Percentiles rank a stretch among this genome's conserved stretches.
These are phyloP conservation scores for Pyralis farinalis DNA, from an alignment of 2,888 invertebrate species.

Conservation along the genomic window DNA sequence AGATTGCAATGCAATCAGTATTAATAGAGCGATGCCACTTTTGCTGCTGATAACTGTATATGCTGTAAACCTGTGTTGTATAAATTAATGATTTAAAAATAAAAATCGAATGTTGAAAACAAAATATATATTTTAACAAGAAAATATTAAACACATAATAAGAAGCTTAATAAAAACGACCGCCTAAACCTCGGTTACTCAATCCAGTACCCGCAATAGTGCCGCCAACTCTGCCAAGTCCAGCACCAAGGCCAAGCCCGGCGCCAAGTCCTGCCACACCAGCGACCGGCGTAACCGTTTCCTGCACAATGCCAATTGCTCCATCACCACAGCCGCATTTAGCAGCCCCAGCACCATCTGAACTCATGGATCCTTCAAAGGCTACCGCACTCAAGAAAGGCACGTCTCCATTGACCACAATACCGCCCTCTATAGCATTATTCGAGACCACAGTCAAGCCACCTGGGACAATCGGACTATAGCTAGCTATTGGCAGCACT, in stretches of 20 bases:
- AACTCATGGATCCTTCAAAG: conserved; percentile 30
- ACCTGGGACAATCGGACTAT: conserved; percentile 35
- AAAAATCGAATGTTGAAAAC: too few species aligned
- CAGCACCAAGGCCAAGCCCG: conserved; percentile 2
- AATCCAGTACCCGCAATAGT: too few species aligned
- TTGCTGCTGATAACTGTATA: too few species aligned
- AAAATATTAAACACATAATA: too few species aligned
- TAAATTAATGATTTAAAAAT: too few species aligned
- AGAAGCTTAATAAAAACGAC: too few species aligned
- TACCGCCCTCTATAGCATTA: conserved; percentile 29
- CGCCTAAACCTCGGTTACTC: too few species aligned
- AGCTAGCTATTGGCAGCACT: conserved; percentile 27
- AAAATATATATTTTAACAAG: too few species aligned
- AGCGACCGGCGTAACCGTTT: background rate
- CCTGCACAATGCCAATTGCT: conserved; percentile 32
- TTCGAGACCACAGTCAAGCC: conserved; percentile 35
- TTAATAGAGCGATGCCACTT: too few species aligned
- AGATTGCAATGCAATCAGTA: too few species aligned
- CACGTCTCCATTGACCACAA: conserved; percentile 26
- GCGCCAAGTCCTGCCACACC: background rate
- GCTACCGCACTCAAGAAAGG: conserved; percentile 32
- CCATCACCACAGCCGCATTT: conserved; percentile 43
- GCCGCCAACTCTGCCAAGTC: too few species aligned
- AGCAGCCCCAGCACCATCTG: conserved; percentile 35
- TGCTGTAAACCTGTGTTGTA: too few species aligned